Conservation (phyloP, 2,888 invertebrate species). For the Ichneumoninae sp. region DNA sequence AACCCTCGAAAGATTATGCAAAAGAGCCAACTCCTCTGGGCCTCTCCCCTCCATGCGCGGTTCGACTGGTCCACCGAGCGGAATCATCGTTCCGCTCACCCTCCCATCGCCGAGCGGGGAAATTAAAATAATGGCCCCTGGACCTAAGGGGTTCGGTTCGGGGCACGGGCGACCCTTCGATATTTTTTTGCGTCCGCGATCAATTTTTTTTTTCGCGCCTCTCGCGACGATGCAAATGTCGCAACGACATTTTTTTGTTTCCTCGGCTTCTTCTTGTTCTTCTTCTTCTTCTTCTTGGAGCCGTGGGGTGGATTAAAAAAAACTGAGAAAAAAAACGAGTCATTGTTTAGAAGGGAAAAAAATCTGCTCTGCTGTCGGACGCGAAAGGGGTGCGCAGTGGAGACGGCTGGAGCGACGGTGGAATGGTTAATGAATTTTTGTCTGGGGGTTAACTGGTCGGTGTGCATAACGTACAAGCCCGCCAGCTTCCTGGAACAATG, state of each 20-base stretch:
- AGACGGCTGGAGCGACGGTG: conserved; percentile 44
- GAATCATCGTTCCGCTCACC: conserved; percentile 51
- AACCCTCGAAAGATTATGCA: conserved; percentile 79
- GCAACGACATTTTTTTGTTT: conserved; percentile 44
- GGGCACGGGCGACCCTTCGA: conserved; percentile 51
- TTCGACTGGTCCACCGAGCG: conserved; percentile 61
- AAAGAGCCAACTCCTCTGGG: conserved; percentile 66
- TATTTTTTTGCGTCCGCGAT: conserved; percentile 64
- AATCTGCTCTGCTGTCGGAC: conserved; percentile 11
- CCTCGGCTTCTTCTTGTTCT: conserved; percentile 45
- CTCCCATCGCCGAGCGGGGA: conserved; percentile 65
- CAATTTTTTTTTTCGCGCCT: conserved; percentile 70
- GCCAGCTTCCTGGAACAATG: conserved; percentile 46
- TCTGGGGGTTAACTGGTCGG: conserved; percentile 61
- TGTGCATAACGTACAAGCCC: conserved; percentile 42
- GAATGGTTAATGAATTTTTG: conserved; percentile 76
- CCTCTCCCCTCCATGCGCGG: conserved; percentile 53
- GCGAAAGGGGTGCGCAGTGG: conserved; percentile 47
- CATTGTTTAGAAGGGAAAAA: conserved; percentile 68
- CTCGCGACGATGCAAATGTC: conserved; percentile 37
- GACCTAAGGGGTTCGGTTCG: conserved; percentile 65
- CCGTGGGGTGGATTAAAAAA: conserved; percentile 51
- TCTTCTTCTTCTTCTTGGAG: conserved; percentile 74
- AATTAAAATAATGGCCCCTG: conserved; percentile 80
- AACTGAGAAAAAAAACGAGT: conserved; percentile 61